These are phyloP conservation scores for Pelecanoides urinatrix DNA, from an alignment of 2,113 vertebrate genomes.

Conservation along the genomic window DNA sequence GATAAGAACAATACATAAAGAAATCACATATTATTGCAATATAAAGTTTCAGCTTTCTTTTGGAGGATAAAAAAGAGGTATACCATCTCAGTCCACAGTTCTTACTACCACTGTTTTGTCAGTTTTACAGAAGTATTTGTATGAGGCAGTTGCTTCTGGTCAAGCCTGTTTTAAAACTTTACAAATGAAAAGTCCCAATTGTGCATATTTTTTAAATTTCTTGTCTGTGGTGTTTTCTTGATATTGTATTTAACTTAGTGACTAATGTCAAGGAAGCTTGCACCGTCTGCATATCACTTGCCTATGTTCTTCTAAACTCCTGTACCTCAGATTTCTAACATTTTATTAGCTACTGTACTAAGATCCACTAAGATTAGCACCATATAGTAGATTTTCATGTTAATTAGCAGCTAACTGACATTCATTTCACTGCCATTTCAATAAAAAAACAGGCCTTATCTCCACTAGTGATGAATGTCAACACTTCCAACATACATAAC, in stretches of 20 bases:
- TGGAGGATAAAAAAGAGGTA: neutral
- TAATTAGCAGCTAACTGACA: neutral
- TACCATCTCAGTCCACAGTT: neutral
- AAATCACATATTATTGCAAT: neutral
- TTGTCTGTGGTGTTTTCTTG: neutral
- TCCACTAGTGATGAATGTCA: neutral
- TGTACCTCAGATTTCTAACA: neutral
- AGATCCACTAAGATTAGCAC: neutral
- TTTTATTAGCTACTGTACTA: neutral
- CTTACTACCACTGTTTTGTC: neutral
- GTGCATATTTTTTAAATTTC: neutral
- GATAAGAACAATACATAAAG: neutral
- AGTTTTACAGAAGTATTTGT: neutral
- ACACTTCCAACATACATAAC: neutral
- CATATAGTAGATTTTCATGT: neutral
- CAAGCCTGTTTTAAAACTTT: neutral
- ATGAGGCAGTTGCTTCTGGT: neutral
- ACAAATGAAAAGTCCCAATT: neutral
- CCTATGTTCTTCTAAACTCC: neutral
- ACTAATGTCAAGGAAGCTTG: neutral
- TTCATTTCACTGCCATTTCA: neutral
- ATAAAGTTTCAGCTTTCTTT: neutral
- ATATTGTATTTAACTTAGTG: neutral
- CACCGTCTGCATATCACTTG: neutral
- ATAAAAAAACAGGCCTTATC: neutral